Evolutionary conservation across 2,888 invertebrate genomes (phyloP), one percentile per base, ranked within the genome.

Genomic region (Ichneumoninae sp.): DNA sequence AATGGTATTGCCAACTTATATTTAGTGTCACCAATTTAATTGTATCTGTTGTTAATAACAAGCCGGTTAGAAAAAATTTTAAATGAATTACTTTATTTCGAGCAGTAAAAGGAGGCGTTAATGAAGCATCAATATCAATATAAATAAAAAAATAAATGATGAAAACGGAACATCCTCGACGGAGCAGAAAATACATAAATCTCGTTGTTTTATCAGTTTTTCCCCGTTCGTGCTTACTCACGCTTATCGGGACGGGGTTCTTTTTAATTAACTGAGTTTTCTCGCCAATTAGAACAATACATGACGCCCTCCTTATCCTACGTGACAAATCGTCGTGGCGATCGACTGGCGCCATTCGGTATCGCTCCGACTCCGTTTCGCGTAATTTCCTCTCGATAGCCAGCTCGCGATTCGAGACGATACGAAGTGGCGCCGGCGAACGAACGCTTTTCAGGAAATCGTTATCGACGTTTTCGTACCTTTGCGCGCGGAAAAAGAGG

Each of bases 401-500:
- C 7, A 19, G 36, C 52, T 66, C 68, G 16, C 10, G 70, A 70
- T 70, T 5, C 33, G 33, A 33, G 33, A 33, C 33, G 40, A 10
- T 5, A 40, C 10, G 40, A 40, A 40, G 8, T 40, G 40, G 40
- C 40, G 40, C 10, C 40, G 2, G 40, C 40, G 40, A 40, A 40
- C 40, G 40, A 40, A 40, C 40, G 10, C 10, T 40, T 40, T 40
- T 40, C 40, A 40, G 79, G 71, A 71, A 10, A 33, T 54, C 54
- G 19, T 72, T 66, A 72, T 72, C 60, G n/a, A 54, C 36, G 19
- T 60, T 69, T 75, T 60, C n/a, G n/a, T 87, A 90, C 90, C 90
- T 88, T 90, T 90, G 7, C 89, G 87, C 69, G 81, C 86, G 6
- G 88, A 72, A 8, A 77, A 84, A 22, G 84, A 84, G 0, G 93